Evolutionary conservation across 2,888 invertebrate genomes (phyloP).

Genomic region (Calameuta pallipes): DNA sequence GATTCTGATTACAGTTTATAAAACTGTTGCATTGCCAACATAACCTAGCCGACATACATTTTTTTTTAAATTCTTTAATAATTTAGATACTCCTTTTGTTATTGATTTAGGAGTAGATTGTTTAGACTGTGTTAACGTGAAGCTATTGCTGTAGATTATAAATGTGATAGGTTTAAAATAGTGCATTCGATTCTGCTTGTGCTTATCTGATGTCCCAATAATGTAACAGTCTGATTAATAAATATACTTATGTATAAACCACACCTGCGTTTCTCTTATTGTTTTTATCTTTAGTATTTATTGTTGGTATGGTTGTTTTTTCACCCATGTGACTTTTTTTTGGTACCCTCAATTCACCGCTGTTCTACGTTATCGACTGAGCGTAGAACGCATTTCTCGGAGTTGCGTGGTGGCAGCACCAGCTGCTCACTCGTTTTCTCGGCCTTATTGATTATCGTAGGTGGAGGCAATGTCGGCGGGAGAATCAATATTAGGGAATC

Average conservation of each 20-base stretch:
- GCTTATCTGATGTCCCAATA: not conserved
- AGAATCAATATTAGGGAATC: constrained; percentile 57
- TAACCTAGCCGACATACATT: not conserved
- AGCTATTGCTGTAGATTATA: not conserved
- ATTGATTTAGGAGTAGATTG: not conserved
- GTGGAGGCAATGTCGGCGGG: constrained; percentile 60
- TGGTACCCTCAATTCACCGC: not conserved
- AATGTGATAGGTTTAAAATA: not conserved
- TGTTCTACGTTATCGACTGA: constrained; percentile 29
- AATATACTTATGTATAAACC: not conserved
- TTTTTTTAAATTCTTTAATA: not conserved
- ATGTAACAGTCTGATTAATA: not conserved
- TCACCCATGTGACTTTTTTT: not conserved
- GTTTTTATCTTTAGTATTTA: not conserved
- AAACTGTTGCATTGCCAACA: not conserved
- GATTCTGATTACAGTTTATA: not conserved
- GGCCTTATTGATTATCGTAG: constrained; percentile 60
- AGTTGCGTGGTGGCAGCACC: constrained; percentile 45
- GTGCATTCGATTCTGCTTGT: not conserved
- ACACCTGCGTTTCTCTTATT: not conserved
- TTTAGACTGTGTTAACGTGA: not conserved
- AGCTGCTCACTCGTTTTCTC: constrained; percentile 13
- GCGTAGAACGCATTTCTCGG: too few species aligned
- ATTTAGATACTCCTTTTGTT: not conserved
- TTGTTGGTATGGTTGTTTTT: not conserved